Conservation (phyloP, 2,113 vertebrate species). For the Boulengeromyrus knoepffleri region DNA sequence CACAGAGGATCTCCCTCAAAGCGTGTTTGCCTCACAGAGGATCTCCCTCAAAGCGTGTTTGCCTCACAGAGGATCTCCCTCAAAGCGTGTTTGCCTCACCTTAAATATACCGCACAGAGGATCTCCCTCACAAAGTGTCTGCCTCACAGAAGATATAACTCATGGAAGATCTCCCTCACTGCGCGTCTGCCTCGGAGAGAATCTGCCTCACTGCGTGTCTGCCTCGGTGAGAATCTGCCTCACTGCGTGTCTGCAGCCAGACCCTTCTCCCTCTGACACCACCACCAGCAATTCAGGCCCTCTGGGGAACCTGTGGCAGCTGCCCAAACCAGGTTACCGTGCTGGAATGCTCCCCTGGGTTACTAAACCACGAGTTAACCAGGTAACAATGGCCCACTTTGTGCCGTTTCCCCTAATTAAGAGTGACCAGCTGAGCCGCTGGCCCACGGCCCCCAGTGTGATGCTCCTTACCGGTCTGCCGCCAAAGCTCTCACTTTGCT, state of each 20-base stretch:
- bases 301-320: neutral
- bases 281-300: neutral
- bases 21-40: no score
- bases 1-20: neutral
- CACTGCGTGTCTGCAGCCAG: neutral
- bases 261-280: neutral
- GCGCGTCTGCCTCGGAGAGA: no score
- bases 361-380: neutral
- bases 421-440: neutral
- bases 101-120: no score
- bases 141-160: no score
- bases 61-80: neutral
- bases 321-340: neutral
- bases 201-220: no score
- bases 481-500: slow-evolving; percentile 54
- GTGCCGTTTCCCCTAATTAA: neutral
- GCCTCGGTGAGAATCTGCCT: no score
- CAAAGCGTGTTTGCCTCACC: no score
- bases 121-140: no score
- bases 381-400: neutral
- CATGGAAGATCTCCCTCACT: no score
- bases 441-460: neutral
- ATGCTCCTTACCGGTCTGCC: slow-evolving; percentile 60
- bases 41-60: neutral
- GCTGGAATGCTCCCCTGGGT: neutral